phyloP scores from a whole-genome alignment of 2,113 vertebrate species.

The Cynoglossus semilaevis region DNA sequence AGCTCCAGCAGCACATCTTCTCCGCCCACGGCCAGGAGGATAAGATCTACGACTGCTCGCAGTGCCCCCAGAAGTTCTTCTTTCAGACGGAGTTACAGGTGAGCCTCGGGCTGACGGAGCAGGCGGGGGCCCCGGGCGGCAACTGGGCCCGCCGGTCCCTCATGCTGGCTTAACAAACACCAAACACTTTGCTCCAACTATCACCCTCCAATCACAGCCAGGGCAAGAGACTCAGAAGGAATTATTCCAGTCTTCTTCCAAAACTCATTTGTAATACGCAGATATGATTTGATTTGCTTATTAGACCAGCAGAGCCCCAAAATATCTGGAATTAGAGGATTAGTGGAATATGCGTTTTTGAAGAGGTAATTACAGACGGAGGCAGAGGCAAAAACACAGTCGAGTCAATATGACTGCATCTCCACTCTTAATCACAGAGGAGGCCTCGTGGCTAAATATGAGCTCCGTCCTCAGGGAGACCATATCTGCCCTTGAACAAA shows the following conservation, averaged over 20 bases:
- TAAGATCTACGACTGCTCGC: slow-evolving; percentile 99
- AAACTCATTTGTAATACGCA: slow-evolving; percentile 76
- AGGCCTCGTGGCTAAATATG: slow-evolving; percentile 76
- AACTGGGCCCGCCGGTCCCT: slow-evolving; percentile 33
- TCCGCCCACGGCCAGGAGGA: slow-evolving; percentile 98
- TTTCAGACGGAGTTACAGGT: slow-evolving; percentile 99
- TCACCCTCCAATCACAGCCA: slow-evolving; percentile 48
- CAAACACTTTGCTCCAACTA: slow-evolving; percentile 41
- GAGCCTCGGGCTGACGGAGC: slow-evolving; percentile 47
- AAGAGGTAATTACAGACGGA: slow-evolving; percentile 74
- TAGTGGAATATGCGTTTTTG: slow-evolving; percentile 73
- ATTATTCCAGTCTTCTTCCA: slow-evolving; percentile 70
- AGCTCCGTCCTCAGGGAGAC: slow-evolving; percentile 67
- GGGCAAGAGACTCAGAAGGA: slow-evolving; percentile 66
- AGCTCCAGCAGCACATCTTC: slow-evolving; percentile 99
- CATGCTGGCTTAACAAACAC: slow-evolving; percentile 57
- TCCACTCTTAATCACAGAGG: slow-evolving; percentile 70
- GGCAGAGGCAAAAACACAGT: slow-evolving; percentile 67
- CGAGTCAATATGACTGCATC: slow-evolving; percentile 72
- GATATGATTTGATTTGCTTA: slow-evolving; percentile 79
- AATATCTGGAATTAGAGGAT: slow-evolving; percentile 79
- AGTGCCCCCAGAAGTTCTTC: slow-evolving; percentile 99
- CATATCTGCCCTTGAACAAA: slow-evolving; percentile 80
- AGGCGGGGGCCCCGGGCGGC: slow-evolving; percentile 16
- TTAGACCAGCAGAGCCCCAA: slow-evolving; percentile 75